Base-by-base conservation (phyloP, 2,888 invertebrate genomes). In the Clivina fossor region DNA sequence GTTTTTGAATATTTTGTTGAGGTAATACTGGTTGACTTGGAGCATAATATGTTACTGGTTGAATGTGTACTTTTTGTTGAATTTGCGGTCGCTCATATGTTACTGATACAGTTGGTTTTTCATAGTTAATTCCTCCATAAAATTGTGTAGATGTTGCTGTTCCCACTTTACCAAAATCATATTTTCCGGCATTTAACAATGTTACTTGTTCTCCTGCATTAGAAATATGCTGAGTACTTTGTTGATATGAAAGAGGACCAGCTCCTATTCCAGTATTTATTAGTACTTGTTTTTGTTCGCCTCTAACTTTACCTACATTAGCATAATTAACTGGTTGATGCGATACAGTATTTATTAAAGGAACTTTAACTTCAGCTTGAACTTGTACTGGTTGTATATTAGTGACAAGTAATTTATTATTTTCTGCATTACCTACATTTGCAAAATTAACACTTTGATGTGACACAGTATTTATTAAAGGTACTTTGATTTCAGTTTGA, bases 261-360 rank as follows among this genome's bases (percentile, higher is more conserved):
- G 37, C 15, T 48, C 38, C 40, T 2, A 50, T 28, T 7, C 40
- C 40, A 2, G 50, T 28, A 41, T 32, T 22, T 13, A 50, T 4
- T 7, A 50, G 22, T 5, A 50, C 50, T 18, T 28, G 19, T 30
- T 51, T 37, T 16, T 50, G 51, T 43, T 20, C n/a, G n/a, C n/a
- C n/a, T n/a, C n/a, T n/a, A n/a, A n/a, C n/a, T n/a, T n/a, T n/a
- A n/a, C n/a, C n/a, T n/a, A n/a, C n/a, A n/a, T n/a, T n/a, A n/a
- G n/a, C n/a, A n/a, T n/a, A n/a, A n/a, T n/a, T n/a, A n/a, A n/a
- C n/a, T n/a, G n/a, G n/a, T n/a, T n/a, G n/a, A n/a, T n/a, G n/a
- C n/a, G n/a, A n/a, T n/a, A n/a, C n/a, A n/a, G n/a, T n/a, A n/a
- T n/a, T n/a, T n/a, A n/a, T n/a, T n/a, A n/a, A n/a, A n/a, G n/a